A percentile compares a stretch with the other conserved stretches of the same genome.
These are phyloP conservation scores for Brevimyrus niger DNA, from an alignment of 2,113 vertebrate genomes.

Conservation along the genomic window DNA sequence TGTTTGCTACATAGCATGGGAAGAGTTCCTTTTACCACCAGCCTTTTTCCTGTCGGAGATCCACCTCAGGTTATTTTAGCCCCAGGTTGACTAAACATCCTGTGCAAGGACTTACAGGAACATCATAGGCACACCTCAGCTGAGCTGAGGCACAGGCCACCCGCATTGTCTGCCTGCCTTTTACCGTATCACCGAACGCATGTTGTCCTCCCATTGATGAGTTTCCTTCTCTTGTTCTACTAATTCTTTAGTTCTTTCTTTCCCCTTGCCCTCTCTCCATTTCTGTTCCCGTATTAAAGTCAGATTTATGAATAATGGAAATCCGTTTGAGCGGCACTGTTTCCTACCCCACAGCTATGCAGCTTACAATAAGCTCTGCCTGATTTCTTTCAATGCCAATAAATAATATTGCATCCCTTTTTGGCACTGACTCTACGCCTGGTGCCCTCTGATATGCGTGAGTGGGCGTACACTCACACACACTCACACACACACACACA, in stretches of 20 bases:
- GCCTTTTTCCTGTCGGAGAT: slow-evolving; percentile 7
- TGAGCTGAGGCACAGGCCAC: not conserved
- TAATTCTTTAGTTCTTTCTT: not conserved
- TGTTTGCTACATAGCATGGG: slow-evolving; percentile 3
- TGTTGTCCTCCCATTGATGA: not conserved
- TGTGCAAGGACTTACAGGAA: not conserved
- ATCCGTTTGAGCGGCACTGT: not conserved
- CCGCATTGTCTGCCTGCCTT: too few species aligned
- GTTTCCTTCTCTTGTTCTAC: not conserved
- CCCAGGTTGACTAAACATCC: slow-evolving; percentile 12
- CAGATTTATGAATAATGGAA: slow-evolving; percentile 5
- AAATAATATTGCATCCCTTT: slow-evolving; percentile 27
- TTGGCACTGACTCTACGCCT: slow-evolving; percentile 24
- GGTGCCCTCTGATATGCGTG: slow-evolving; percentile 17
- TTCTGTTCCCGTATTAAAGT: not conserved
- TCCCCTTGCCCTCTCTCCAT: not conserved
- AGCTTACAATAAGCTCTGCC: slow-evolving; percentile 33
- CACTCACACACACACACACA: slow-evolving; percentile 13
- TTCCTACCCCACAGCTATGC: not conserved
- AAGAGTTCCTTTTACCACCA: not conserved
- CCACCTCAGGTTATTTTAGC: slow-evolving; percentile 4
- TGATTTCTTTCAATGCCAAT: slow-evolving; percentile 28
- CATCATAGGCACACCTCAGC: not conserved
- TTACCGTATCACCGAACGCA: not conserved
- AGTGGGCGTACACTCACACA: slow-evolving; percentile 11